These are phyloP conservation scores for Rugalucina vietnamica DNA, from an alignment of 2,888 invertebrate genomes.

Conservation along the genomic window DNA sequence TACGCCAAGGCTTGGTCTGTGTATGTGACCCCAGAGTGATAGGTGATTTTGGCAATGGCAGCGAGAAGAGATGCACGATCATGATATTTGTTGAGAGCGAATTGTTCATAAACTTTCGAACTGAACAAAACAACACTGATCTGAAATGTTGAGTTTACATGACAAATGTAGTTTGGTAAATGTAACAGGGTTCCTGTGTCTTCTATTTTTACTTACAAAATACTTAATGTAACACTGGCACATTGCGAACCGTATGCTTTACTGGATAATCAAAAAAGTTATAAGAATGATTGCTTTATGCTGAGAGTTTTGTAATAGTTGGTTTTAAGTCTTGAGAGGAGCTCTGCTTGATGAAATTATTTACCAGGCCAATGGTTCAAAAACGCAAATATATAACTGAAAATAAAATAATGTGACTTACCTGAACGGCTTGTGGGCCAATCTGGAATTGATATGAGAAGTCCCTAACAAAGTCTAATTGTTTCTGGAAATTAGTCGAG, in stretches of 20 bases:
- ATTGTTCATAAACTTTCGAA: constrained; percentile 47
- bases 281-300: neutral
- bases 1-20: constrained; percentile 62
- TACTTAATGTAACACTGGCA: no score
- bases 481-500: constrained; percentile 59
- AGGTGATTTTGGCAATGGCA: constrained; percentile 58
- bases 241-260: no score
- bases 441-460: constrained; percentile 62
- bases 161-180: no score
- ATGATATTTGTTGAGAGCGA: constrained; percentile 63
- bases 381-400: no score
- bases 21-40: constrained; percentile 62
- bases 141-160: no score
- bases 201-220: no score
- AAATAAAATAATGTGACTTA: neutral
- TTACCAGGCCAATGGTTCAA: no score
- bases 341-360: no score
- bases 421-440: constrained; percentile 59
- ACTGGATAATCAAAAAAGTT: no score
- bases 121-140: constrained; percentile 67
- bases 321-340: no score
- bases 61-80: constrained; percentile 51
- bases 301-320: no score
- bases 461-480: constrained; percentile 61
- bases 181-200: no score